A percentile compares a stretch with the other conserved stretches of the same genome.
phyloP scores from a whole-genome alignment of 2,113 vertebrate genomes.

The Ptilonorhynchus violaceus region DNA sequence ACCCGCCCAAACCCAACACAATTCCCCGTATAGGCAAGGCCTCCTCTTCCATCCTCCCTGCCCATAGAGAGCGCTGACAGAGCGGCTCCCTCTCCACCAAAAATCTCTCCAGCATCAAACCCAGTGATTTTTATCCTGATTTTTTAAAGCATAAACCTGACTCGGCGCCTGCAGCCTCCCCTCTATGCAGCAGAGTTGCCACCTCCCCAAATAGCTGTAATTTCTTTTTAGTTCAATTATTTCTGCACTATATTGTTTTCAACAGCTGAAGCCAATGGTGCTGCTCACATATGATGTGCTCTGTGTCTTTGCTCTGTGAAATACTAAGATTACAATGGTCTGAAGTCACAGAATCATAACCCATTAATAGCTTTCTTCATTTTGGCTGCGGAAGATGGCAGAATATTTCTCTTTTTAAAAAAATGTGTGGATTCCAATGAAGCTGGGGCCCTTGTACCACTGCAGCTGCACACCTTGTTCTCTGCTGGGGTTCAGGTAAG shows the following conservation, averaged over 20 bases:
- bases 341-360: constrained; percentile 40
- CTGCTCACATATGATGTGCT: background rate
- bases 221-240: constrained; percentile 52
- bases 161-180: background rate
- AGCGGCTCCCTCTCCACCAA: background rate
- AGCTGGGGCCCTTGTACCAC: background rate
- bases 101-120: background rate
- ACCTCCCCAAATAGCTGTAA: constrained; percentile 8
- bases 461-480: background rate
- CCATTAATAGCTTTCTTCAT: constrained; percentile 49
- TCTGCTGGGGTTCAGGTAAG: background rate
- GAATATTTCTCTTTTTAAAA: constrained; percentile 63
- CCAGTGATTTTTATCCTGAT: background rate
- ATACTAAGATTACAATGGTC: constrained; percentile 49
- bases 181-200: background rate
- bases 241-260: constrained; percentile 20
- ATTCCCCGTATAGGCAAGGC: background rate
- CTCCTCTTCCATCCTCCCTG: background rate
- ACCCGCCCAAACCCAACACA: background rate
- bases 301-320: constrained; percentile 38
- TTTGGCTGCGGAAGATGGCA: constrained; percentile 53
- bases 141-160: background rate
- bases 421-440: constrained; percentile 39
- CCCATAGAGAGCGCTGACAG: background rate
- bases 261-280: constrained; percentile 31